Evolutionary conservation across 1,140 invertebrate species (phyloP).

Genomic region (Drosophila quadrilineata): DNA sequence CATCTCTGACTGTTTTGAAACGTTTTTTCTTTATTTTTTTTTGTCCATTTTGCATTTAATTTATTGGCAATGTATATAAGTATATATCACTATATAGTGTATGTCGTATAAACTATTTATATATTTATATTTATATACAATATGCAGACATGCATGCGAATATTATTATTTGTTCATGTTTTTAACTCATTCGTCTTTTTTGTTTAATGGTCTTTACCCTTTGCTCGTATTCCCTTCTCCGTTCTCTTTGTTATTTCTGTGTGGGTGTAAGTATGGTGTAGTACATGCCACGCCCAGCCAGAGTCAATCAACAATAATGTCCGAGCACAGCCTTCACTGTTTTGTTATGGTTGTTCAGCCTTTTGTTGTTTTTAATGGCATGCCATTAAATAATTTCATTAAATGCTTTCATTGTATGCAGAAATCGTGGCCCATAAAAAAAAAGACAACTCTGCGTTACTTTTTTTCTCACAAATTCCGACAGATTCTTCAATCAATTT

Average conservation of each 20-base stretch:
- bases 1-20: slow-evolving; percentile 43
- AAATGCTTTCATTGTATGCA: slow-evolving; percentile 65
- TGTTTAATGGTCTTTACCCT: not conserved
- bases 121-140: slow-evolving; percentile 57
- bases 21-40: slow-evolving; percentile 15
- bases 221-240: not conserved
- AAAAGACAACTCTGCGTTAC: slow-evolving; percentile 53
- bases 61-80: slow-evolving; percentile 45
- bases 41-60: slow-evolving; percentile 38
- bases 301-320: slow-evolving; percentile 49
- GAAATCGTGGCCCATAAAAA: slow-evolving; percentile 48
- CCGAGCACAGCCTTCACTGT: slow-evolving; percentile 4
- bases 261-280: slow-evolving; percentile 11
- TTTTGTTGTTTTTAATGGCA: slow-evolving; percentile 75
- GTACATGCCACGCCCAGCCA: slow-evolving; percentile 24
- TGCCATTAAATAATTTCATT: slow-evolving; percentile 76
- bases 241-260: slow-evolving; percentile 11
- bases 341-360: slow-evolving; percentile 42
- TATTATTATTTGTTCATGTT: slow-evolving; percentile 61
- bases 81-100: slow-evolving; percentile 37
- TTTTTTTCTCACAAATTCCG: slow-evolving; percentile 32
- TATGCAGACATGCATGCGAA: slow-evolving; percentile 45
- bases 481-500: slow-evolving; percentile 50
- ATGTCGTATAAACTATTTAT: slow-evolving; percentile 33
- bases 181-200: slow-evolving; percentile 3